phyloP scores from a whole-genome alignment of 2,888 invertebrate genomes.

The Xanthorhoe designata region DNA sequence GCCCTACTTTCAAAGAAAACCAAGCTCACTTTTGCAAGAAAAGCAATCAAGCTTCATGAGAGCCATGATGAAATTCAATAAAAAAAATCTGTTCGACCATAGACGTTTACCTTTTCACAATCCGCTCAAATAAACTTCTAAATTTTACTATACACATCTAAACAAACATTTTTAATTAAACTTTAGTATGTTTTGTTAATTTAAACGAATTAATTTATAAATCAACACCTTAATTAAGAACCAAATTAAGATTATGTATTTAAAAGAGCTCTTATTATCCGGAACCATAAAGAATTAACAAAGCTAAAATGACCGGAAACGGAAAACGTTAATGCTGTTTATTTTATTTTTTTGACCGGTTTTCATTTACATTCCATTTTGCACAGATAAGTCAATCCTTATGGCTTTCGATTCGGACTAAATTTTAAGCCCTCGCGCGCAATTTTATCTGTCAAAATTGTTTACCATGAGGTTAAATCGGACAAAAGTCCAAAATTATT shows the following conservation, averaged over 20 bases:
- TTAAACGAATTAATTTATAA: no score
- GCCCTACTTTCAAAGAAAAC: constrained; percentile 74
- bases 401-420: not conserved
- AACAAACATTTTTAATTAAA: not conserved
- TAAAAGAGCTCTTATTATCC: no score
- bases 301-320: not conserved
- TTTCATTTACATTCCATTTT: not conserved
- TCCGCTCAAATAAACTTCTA: constrained; percentile 39
- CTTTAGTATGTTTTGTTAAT: no score
- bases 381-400: not conserved
- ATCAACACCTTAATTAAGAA: no score
- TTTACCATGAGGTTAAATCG: constrained; percentile 76
- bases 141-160: not conserved
- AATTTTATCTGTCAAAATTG: constrained; percentile 77
- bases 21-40: constrained; percentile 80
- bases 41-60: constrained; percentile 78
- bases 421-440: constrained; percentile 66
- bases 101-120: constrained; percentile 30
- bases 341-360: not conserved
- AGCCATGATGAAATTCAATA: constrained; percentile 69
- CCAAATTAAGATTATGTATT: no score
- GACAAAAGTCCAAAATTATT: constrained; percentile 37
- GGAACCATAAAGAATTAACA: no score
- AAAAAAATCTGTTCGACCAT: constrained; percentile 50
- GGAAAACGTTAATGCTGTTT: constrained; percentile 3